Conservation (phyloP, 2,888 invertebrate species). For the Artemia sp. region DNA sequence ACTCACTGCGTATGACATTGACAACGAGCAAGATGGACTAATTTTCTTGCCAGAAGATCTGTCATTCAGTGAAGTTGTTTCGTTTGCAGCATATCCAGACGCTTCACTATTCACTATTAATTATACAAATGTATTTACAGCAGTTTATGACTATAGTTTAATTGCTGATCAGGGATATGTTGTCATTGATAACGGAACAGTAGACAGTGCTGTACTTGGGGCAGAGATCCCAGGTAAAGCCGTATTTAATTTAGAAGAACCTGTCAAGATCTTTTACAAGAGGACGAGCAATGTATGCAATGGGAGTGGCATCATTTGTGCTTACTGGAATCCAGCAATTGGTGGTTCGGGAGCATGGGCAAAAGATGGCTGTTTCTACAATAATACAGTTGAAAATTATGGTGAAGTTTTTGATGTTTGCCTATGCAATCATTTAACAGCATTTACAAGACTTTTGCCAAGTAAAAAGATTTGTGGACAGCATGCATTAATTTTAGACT, state of each 20-base stretch:
- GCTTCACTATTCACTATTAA: background rate
- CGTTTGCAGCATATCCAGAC: slow-evolving; percentile 2
- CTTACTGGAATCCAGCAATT: slow-evolving; percentile 3
- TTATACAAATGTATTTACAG: background rate
- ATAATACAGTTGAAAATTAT: background rate
- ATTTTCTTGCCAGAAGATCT: slow-evolving; percentile 6
- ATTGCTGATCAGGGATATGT: background rate
- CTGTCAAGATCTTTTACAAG: background rate
- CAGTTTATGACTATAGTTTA: background rate
- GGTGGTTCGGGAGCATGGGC: background rate
- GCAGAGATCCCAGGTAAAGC: background rate
- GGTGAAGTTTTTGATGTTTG: slow-evolving; percentile 27
- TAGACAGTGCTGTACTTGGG: background rate
- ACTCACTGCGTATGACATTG: no score
- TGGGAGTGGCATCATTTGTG: background rate
- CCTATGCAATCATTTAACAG: slow-evolving; percentile 42
- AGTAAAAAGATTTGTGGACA: slow-evolving; percentile 27
- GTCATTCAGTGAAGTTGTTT: background rate
- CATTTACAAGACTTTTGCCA: slow-evolving; percentile 41
- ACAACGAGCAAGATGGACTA: background rate
- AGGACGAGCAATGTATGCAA: background rate
- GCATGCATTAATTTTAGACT: slow-evolving; percentile 35
- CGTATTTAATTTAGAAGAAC: slow-evolving; percentile 3
- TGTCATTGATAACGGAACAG: background rate
- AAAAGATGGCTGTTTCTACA: background rate